Base-by-base conservation (phyloP, 2,113 vertebrate species). In the Myrmophylax atrothorax region DNA sequence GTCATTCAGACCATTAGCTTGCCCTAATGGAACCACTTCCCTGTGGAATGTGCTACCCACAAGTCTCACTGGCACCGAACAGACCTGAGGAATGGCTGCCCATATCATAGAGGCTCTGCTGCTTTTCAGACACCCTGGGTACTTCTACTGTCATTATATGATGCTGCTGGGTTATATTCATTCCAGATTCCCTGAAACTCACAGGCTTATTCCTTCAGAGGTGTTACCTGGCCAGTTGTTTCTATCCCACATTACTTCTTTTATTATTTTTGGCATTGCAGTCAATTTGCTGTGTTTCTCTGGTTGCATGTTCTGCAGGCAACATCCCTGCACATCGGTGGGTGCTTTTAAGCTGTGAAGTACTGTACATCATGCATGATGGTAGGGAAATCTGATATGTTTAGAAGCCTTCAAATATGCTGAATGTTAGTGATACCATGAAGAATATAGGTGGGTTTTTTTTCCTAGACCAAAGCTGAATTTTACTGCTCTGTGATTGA, bases 281-380 rank as follows among this genome's bases (percentile, higher is more conserved):
- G 4, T 59, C 9, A 17, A 24, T 69, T 49, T 87, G 8, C 17
- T 62, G 19, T 33, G 13, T 52, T 69, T 47, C 23, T 28, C 19
- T 42, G 28, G 38, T 28, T 3, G 2, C 5, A 4, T 20, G 18
- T 47, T 42, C 38, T 68, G 63, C 69, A 23, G 40, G 31, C 19
- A 62, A 4, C 47, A n/a, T 11, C 31, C 59, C 42, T 70, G 69
- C 24, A 14, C 9, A 7, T 28, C 0, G 0, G 12, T 31, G 53
- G 31, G 31, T 50, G 37, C 28, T 70, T 85, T 74, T 62, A 58
- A 67, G 50, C 10, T 63, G 44, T 18, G 22, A 77, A 49, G 35
- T 53, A 25, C 44, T 40, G 5, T 14, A n/a, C 7, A 4, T 66
- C 2, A 4, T n/a, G 59, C 1, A 0, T 9, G 49, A 17, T 3